Conservation (phyloP, 2,113 vertebrate genomes). For the Rhinolophus ferrumequinum region DNA sequence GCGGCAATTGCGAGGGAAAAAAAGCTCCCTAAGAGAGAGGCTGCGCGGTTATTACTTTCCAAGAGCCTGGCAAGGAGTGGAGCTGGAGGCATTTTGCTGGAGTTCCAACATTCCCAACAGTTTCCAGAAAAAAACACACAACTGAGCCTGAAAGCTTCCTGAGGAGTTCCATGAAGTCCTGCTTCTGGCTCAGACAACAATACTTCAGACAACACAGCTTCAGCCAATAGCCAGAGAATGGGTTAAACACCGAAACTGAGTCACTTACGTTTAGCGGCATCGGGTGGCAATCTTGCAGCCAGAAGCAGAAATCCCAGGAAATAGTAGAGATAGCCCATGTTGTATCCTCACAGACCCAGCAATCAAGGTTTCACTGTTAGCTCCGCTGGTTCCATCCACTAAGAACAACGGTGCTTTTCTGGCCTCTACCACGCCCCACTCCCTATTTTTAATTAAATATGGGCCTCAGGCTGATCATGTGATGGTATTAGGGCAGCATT, state of each 20-base stretch:
- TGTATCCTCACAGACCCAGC: not conserved
- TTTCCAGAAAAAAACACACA: not conserved
- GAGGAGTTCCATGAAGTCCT: not conserved
- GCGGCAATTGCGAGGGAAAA: not conserved
- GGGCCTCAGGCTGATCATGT: conserved; percentile 88
- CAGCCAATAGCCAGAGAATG: not conserved
- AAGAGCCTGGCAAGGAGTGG: not conserved
- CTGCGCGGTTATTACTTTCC: not conserved
- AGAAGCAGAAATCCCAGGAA: conserved; percentile 79
- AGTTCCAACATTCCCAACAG: not conserved
- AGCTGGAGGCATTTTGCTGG: not conserved
- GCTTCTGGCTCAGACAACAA: not conserved
- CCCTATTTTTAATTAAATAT: conserved; percentile 79
- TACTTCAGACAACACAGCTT: not conserved
- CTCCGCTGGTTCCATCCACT: not conserved
- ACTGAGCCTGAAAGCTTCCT: not conserved
- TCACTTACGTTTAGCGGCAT: conserved; percentile 83
- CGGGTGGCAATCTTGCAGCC: conserved; percentile 57
- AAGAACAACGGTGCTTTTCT: conserved; percentile 41
- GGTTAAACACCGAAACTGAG: not conserved
- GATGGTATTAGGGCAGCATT: conserved; percentile 87
- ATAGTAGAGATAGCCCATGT: conserved; percentile 74
- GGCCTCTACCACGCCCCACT: conserved; percentile 10
- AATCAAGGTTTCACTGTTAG: not conserved
- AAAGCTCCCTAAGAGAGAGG: not conserved